A percentile compares a stretch with the other conserved stretches of the same genome.
These are phyloP conservation scores for Neuroterus valhalla DNA, from an alignment of 1,140 invertebrate genomes.

Conservation along the genomic window DNA sequence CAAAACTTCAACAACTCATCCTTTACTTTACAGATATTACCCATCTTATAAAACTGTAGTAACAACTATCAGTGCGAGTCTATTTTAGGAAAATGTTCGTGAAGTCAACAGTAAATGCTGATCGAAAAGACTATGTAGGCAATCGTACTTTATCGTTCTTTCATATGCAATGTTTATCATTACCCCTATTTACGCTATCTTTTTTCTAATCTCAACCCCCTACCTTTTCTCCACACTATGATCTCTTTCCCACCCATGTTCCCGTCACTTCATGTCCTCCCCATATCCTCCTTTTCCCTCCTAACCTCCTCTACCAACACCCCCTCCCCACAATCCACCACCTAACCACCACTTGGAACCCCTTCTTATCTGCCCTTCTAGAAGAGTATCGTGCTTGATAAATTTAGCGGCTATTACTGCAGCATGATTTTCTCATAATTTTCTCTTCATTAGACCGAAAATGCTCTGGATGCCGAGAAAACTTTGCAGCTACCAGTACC, in stretches of 20 bases:
- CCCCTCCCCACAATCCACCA: too few relatives aligned
- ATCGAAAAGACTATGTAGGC: background rate
- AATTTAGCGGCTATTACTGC: constrained; percentile 12
- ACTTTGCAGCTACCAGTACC: constrained; percentile 32
- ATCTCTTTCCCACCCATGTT: too few relatives aligned
- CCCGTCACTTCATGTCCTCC: too few relatives aligned
- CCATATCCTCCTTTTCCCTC: too few relatives aligned
- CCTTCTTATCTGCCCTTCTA: too few relatives aligned
- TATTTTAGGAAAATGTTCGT: background rate
- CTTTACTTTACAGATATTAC: background rate
- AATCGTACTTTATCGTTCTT: too few relatives aligned
- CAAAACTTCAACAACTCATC: constrained; percentile 34
- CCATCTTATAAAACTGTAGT: constrained; percentile 14
- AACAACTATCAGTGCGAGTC: constrained; percentile 1
- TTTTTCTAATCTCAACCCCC: too few relatives aligned
- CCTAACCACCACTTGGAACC: too few relatives aligned
- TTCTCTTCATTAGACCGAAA: constrained; percentile 17
- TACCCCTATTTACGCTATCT: too few relatives aligned
- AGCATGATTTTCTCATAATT: constrained; percentile 18
- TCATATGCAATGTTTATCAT: too few relatives aligned
- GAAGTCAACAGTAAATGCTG: background rate
- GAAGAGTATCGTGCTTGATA: background rate
- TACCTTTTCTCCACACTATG: too few relatives aligned
- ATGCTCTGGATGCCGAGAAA: background rate
- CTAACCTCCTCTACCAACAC: too few relatives aligned